Conservation (phyloP, 1,140 invertebrate species). For the Lanistes nyassanus region DNA sequence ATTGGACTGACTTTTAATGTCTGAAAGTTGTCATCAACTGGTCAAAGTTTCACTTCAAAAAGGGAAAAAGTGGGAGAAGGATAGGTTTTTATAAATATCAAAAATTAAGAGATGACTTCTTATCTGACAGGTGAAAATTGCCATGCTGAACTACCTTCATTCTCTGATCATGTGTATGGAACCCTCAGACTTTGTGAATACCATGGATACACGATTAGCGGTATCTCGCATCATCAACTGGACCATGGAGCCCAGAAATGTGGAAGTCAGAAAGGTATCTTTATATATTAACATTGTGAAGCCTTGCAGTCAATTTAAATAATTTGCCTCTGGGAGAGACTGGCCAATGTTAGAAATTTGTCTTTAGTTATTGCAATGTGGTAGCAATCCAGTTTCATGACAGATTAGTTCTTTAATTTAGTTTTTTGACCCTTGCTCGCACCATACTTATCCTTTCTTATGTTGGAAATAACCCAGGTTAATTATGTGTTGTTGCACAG, state of each 20-base stretch:
- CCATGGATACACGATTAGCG: conserved; percentile 68
- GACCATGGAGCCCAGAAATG: conserved; percentile 70
- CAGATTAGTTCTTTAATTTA: background rate
- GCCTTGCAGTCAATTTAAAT: too few species aligned
- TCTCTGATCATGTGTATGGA: conserved; percentile 65
- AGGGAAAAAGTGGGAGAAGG: too few species aligned
- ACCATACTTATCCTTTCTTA: conserved; percentile 7
- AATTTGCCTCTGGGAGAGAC: too few species aligned
- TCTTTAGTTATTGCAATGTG: too few species aligned
- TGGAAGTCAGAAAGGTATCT: conserved; percentile 78
- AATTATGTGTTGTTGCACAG: conserved; percentile 48
- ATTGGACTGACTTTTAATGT: too few species aligned
- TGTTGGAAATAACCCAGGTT: background rate
- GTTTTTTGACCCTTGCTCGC: background rate
- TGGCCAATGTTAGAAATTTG: background rate
- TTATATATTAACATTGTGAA: too few species aligned
- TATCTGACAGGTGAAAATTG: conserved; percentile 62
- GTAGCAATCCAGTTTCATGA: background rate
- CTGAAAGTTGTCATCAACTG: too few species aligned
- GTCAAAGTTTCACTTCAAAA: too few species aligned
- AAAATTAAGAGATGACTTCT: background rate
- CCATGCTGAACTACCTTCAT: conserved; percentile 67
- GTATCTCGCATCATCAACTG: conserved; percentile 70
- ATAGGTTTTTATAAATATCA: too few species aligned
- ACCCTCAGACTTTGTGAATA: conserved; percentile 63